Base-by-base conservation (phyloP, 92 coral and sea anemone genomes). In the Heliopora coerulea region DNA sequence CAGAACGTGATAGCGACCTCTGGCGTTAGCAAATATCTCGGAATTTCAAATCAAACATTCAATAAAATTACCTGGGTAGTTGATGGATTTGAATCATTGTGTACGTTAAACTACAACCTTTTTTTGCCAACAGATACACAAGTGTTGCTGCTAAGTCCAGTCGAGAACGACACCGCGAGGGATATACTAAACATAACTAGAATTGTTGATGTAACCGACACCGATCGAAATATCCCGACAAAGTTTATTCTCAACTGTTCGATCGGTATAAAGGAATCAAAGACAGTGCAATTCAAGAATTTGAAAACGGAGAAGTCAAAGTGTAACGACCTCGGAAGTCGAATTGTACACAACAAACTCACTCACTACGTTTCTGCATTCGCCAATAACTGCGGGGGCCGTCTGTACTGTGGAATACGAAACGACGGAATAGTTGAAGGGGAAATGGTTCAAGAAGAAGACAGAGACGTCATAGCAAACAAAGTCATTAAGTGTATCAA, bases 301-400 rank as follows among this genome's bases (percentile, higher is more conserved):
- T 23, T 56, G 11, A 56, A 23, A 56, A 15, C 61, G 33, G 12
- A 56, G n/a, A 67, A 68, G 0, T 59, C 56, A 34, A 69, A 62
- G 29, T 61, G 42, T 34, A 62, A 80, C 15, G 58, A 67, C 60
- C 58, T 23, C 15, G 85, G 74, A 34, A 79, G 73, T 19, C 85
- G 85, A 19, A 73, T 81, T 23, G 73, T 81, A 32, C 59, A 75
- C 41, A 81, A 81, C 59, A 81, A 81, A 25, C 20, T 81, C 30
- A 60, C 75, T 8, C 74, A 81, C 25, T 81, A 73, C 13, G 64
- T 81, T 8, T 50, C 79, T 1, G 85, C 85, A 26, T 81, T 81
- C 72, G 85, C 85, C 18, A 81, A 81, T 54, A 65, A 73, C 48
- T 48, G 61, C 21, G 85, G 85, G 1, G 85, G 85, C 0, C 85